A percentile compares a stretch with the other conserved stretches of the same genome.
These are phyloP conservation scores for Dolichomitus sp. DNA, from an alignment of 2,888 invertebrate species.

Conservation along the genomic window DNA sequence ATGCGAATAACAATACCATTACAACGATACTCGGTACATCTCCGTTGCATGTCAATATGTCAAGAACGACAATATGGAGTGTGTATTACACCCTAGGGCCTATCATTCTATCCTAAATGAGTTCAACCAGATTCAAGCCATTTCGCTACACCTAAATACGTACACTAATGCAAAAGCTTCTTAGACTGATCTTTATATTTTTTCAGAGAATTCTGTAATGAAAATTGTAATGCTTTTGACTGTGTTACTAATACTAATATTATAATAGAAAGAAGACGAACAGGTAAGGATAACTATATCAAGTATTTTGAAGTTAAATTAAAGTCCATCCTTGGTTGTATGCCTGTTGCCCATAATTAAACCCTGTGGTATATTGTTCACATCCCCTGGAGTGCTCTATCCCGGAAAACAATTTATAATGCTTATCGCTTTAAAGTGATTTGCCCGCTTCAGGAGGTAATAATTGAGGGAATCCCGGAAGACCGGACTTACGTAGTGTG, in stretches of 20 bases:
- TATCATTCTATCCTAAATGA: not conserved
- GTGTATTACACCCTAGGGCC: slow-evolving; percentile 12
- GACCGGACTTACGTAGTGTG: slow-evolving; percentile 28
- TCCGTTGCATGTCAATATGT: not conserved
- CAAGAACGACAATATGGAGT: slow-evolving; percentile 3
- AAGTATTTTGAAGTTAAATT: not conserved
- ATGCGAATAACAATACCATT: not conserved
- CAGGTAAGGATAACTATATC: not conserved
- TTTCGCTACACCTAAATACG: not conserved
- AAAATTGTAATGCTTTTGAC: too few species aligned
- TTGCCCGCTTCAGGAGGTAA: slow-evolving; percentile 32
- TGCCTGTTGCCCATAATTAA: not conserved
- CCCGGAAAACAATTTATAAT: slow-evolving; percentile 52
- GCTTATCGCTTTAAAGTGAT: slow-evolving; percentile 37
- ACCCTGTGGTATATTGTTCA: not conserved
- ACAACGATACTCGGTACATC: slow-evolving; percentile 18
- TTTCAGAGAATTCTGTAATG: not conserved
- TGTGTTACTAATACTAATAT: too few species aligned
- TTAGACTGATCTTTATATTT: not conserved
- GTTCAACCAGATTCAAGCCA: not conserved
- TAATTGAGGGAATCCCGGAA: slow-evolving; percentile 55
- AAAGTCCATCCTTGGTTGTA: too few species aligned
- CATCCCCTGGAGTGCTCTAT: not conserved
- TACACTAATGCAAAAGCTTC: not conserved
- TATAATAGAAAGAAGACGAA: not conserved